These are phyloP conservation scores for Rhinogobio ventralis DNA, from an alignment of 2,797 vertebrate species.

Conservation along the genomic window DNA sequence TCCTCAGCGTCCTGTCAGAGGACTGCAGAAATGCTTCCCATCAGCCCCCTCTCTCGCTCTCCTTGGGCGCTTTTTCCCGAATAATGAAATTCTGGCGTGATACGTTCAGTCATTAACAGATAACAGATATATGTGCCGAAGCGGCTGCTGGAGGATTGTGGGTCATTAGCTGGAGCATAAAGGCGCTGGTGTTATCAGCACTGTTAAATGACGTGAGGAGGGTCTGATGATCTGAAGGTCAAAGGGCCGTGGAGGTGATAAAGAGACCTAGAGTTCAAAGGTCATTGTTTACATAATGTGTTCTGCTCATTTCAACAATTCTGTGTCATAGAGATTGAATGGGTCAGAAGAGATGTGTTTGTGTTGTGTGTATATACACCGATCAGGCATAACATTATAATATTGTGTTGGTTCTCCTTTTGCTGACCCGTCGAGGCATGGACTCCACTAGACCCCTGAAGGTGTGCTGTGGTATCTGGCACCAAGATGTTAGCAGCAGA, in stretches of 20 bases:
- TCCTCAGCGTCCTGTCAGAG: constrained; percentile 45
- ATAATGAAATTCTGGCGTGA: constrained; percentile 64
- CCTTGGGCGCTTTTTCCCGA: constrained; percentile 42
- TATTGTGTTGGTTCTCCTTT: no score
- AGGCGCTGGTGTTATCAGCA: constrained; percentile 26
- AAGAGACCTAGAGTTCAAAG: not conserved
- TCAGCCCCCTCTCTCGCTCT: not conserved
- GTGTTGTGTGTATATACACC: not conserved
- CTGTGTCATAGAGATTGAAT: not conserved
- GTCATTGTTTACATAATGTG: not conserved
- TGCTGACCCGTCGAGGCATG: no score
- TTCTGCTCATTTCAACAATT: not conserved
- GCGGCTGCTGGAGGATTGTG: constrained; percentile 35
- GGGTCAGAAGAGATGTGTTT: not conserved
- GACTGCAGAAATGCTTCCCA: constrained; percentile 18
- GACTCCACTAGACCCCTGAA: no score
- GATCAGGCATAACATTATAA: no score
- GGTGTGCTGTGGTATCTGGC: no score
- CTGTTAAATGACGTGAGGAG: not conserved
- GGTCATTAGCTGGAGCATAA: constrained; percentile 53
- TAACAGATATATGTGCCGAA: constrained; percentile 56
- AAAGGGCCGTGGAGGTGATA: not conserved
- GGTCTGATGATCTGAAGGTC: constrained; percentile 14
- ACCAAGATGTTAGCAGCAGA: no score
- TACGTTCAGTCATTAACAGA: constrained; percentile 62